Evolutionary conservation across 2,113 vertebrate species (phyloP).

Genomic region (Xyliphius kryptos): DNA sequence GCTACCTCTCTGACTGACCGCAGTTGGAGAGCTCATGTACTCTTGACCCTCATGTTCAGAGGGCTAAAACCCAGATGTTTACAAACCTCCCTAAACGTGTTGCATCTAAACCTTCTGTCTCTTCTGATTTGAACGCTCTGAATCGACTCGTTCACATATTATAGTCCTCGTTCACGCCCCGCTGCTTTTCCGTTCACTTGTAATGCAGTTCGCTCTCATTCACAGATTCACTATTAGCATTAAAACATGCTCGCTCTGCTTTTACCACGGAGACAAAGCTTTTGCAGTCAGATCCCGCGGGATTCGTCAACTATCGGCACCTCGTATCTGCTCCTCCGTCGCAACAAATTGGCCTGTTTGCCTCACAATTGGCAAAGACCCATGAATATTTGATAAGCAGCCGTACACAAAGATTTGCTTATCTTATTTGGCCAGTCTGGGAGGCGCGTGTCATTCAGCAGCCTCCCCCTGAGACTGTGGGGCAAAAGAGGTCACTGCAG

Average conservation of each 20-base stretch:
- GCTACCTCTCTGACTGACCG: too few species aligned
- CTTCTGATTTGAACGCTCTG: too few species aligned
- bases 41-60: too few species aligned
- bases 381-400: constrained; percentile 70
- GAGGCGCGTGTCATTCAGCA: constrained; percentile 31
- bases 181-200: too few species aligned
- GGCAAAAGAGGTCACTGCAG: constrained; percentile 8
- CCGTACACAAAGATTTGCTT: constrained; percentile 64
- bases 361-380: constrained; percentile 62
- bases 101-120: too few species aligned
- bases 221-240: constrained; percentile 6
- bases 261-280: not conserved
- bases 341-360: constrained; percentile 72
- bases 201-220: too few species aligned
- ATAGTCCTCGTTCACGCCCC: too few species aligned
- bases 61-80: too few species aligned
- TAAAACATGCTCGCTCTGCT: not conserved
- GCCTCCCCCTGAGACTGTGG: constrained; percentile 14
- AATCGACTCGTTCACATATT: too few species aligned
- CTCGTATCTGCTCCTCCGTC: constrained; percentile 63
- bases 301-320: constrained; percentile 54
- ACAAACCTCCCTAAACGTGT: too few species aligned
- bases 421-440: constrained; percentile 69
- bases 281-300: constrained; percentile 39
- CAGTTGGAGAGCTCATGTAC: too few species aligned